Conservation (phyloP, 2,797 vertebrate genomes). For the Chromobotia macracanthus region DNA sequence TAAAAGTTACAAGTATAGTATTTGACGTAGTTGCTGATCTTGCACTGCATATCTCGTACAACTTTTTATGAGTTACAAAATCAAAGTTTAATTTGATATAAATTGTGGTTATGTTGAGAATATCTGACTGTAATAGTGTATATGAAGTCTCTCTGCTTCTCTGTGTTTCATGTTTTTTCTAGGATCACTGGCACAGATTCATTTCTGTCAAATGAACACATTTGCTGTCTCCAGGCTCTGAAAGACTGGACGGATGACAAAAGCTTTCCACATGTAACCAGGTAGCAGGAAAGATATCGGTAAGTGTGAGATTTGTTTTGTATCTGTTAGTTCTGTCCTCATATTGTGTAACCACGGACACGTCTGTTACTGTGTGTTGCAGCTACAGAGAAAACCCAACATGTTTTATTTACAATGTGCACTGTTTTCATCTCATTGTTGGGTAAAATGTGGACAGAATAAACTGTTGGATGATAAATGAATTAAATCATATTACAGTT, state of each 20-base stretch:
- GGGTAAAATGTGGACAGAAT: too few relatives aligned
- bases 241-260: conserved; percentile 28
- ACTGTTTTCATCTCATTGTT: too few relatives aligned
- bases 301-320: conserved; percentile 1
- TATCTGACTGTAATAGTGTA: conserved; percentile 5
- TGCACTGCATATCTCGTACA: too few relatives aligned
- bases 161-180: conserved; percentile 7
- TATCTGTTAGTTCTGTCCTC: not conserved
- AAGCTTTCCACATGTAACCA: conserved; percentile 33
- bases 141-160: conserved; percentile 23
- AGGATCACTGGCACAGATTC: conserved; percentile 24
- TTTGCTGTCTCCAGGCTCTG: conserved; percentile 11
- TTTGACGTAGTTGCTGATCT: too few relatives aligned
- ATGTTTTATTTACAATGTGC: too few relatives aligned
- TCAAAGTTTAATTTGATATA: not conserved
- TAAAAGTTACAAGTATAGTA: too few relatives aligned
- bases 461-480: too few relatives aligned
- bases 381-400: too few relatives aligned
- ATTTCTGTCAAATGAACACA: conserved; percentile 24
- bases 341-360: not conserved
- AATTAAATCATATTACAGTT: too few relatives aligned
- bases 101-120: conserved; percentile 1
- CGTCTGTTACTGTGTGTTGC: too few relatives aligned
- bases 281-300: conserved; percentile 20
- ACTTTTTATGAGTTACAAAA: too few relatives aligned